Evolutionary conservation across 2,888 invertebrate genomes (phyloP), one percentile per base, ranked within the genome.

Genomic region (Cenopis cana): DNA sequence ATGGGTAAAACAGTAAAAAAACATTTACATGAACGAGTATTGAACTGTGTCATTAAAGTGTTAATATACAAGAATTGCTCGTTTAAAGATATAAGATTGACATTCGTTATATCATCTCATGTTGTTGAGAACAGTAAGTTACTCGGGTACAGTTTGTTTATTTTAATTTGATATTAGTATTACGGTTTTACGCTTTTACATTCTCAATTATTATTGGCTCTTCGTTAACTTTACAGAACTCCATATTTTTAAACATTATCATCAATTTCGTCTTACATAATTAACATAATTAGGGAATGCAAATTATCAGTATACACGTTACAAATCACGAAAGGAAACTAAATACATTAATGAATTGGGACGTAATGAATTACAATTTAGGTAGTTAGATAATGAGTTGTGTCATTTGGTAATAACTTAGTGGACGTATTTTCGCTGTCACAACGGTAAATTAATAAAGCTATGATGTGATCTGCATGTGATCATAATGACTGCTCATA

Each of bases 261-360:
- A n/a, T n/a, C n/a, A n/a, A n/a, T 14, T 38, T 46, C 20, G n/a
- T 24, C 49, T 29, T 60, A 54, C 65, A 66, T 66, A 46, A 71
- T 67, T n/a, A 29, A 54, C 65, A 66, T 66, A 46, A 71, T 67
- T 20, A 29, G 18, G 50, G 46, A 29, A 54, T 66, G 65, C 52
- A 60, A 54, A 70, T 62, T 3, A 24, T 70, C 38, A 52, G 17
- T 52, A 38, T 52, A 14, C 50, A 36, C 14, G 18, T 38, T 54
- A 38, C 49, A 55, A 66, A 60, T 60, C 59, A 66, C 50, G 36
- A 41, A 33, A 52, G 20, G 9, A 61, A 56, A 50, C 56, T 67
- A 60, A 67, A 71, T 71, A 49, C 66, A 67, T 71, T 62, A 55
- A 65, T 65, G 29, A 56, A 57, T 46, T 59, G 57, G 50, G 36